These are phyloP conservation scores for Neolamprologus sp. DNA, from an alignment of 2,113 vertebrate species.

Conservation along the genomic window DNA sequence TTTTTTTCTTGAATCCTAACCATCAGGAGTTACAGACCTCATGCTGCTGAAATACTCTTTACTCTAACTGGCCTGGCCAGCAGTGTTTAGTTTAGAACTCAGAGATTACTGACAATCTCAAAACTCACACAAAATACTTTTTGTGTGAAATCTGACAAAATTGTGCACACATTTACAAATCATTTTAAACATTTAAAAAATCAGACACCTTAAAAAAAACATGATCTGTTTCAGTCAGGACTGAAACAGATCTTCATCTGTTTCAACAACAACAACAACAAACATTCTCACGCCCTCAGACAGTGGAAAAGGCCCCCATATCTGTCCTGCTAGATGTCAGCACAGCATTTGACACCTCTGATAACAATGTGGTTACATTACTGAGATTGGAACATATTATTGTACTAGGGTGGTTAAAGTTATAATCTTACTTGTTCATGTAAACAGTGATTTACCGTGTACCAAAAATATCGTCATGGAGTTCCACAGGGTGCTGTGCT, in stretches of 20 bases:
- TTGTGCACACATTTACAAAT: neutral
- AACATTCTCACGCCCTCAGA: neutral
- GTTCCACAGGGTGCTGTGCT: neutral
- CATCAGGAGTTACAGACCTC: neutral
- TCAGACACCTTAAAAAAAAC: neutral
- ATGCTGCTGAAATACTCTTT: neutral
- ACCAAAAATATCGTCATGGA: neutral
- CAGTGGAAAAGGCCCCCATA: neutral
- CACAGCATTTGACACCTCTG: neutral
- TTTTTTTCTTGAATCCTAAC: neutral
- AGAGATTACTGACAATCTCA: neutral
- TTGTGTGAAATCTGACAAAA: neutral
- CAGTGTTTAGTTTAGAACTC: neutral
- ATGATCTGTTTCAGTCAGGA: neutral
- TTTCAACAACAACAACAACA: neutral
- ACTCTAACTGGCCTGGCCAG: neutral
- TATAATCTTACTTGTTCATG: neutral
- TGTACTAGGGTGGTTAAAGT: neutral
- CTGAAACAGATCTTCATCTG: neutral
- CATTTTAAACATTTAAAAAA: neutral
- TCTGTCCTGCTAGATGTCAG: neutral
- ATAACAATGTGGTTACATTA: neutral
- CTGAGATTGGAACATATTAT: neutral
- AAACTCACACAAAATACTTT: neutral
- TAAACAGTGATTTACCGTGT: neutral